phyloP scores from a whole-genome alignment of 2,113 vertebrate species.

The Eupsittula cactorum region DNA sequence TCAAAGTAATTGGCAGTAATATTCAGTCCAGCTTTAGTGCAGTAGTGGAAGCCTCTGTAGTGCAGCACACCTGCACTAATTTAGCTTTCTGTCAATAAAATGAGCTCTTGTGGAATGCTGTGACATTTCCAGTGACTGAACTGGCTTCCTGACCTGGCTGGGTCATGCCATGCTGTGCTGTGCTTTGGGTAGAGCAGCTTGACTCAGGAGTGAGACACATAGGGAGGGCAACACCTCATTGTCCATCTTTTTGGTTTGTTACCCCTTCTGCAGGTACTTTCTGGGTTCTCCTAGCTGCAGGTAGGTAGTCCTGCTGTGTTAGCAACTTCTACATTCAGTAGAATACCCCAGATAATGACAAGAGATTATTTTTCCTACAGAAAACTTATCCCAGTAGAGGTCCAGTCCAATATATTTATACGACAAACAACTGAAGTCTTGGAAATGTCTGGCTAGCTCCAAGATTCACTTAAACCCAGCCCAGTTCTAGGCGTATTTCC shows the following conservation, averaged over 20 bases:
- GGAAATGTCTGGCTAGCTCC: slow-evolving; percentile 32
- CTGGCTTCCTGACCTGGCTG: not conserved
- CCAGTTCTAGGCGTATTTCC: slow-evolving; percentile 28
- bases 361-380: not conserved
- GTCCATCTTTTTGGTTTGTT: not conserved
- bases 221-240: not conserved
- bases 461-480: slow-evolving; percentile 69
- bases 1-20: not conserved
- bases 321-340: not conserved
- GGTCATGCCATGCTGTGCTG: not conserved
- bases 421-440: slow-evolving; percentile 16
- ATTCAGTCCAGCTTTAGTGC: not conserved
- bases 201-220: not conserved
- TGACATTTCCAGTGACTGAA: not conserved
- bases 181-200: not conserved
- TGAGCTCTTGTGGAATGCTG: not conserved
- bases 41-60: not conserved
- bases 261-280: not conserved
- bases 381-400: not conserved
- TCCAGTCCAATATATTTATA: not conserved
- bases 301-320: not conserved
- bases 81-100: slow-evolving; percentile 31
- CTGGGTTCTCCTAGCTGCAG: not conserved
- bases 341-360: not conserved
- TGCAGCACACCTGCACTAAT: not conserved